Percentiles rank a stretch among this genome's conserved stretches.
phyloP scores from a whole-genome alignment of 2,797 vertebrate genomes.

The Phoeniculus purpureus region DNA sequence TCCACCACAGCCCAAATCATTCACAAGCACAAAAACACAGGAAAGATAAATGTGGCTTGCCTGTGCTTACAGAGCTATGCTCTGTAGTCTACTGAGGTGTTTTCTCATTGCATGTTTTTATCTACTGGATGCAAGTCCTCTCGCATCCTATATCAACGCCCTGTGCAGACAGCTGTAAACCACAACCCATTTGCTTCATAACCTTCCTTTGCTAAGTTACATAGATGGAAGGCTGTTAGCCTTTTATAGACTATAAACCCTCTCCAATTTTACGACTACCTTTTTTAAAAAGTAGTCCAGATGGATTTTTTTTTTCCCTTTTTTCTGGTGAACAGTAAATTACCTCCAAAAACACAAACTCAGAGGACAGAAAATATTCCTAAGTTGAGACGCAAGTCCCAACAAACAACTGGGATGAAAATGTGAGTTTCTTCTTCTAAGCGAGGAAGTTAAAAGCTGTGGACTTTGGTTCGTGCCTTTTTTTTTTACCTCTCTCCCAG shows the following conservation, averaged over 20 bases:
- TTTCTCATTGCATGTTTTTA: background rate
- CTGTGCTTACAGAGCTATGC: background rate
- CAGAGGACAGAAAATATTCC: background rate
- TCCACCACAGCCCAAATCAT: background rate
- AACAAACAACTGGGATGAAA: slow-evolving; percentile 24
- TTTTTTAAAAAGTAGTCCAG: background rate
- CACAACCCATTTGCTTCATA: background rate
- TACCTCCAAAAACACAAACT: background rate
- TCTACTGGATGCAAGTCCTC: background rate
- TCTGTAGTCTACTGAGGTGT: background rate
- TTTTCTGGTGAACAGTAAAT: background rate
- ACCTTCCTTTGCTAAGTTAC: background rate
- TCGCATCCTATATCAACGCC: background rate
- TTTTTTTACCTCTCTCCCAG: background rate
- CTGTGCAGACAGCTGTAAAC: background rate
- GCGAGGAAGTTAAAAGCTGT: background rate
- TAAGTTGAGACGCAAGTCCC: background rate
- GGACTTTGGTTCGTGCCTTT: background rate
- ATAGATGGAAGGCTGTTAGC: background rate
- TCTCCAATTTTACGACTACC: background rate
- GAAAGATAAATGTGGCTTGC: background rate
- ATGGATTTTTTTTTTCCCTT: background rate
- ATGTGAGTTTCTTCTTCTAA: background rate
- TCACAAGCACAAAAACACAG: background rate
- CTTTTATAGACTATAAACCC: background rate